Conservation (phyloP, 2,888 invertebrate genomes). For the Zhuqinia jingwanae region DNA sequence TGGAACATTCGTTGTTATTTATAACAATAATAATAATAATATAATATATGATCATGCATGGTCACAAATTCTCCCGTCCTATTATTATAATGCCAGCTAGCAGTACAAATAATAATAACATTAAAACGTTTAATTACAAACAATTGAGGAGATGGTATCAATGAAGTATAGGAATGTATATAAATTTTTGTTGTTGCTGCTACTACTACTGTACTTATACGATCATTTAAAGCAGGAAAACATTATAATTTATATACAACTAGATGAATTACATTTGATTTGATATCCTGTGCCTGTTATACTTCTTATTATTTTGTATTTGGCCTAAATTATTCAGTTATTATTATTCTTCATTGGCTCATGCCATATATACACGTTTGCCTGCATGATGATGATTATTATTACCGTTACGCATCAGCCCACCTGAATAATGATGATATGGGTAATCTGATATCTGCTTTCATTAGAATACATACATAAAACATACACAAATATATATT, state of each 20-base stretch:
- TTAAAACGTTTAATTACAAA: neutral
- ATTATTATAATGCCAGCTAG: no score
- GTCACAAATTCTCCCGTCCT: no score
- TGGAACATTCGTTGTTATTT: neutral
- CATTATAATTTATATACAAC: no score
- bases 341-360: slow-evolving; percentile 28
- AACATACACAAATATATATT: no score
- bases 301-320: slow-evolving; percentile 4
- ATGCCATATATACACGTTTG: slow-evolving; percentile 48
- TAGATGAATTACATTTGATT: no score
- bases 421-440: slow-evolving; percentile 52
- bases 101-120: no score
- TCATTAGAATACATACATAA: neutral
- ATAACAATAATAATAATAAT: no score
- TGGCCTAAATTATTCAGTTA: slow-evolving; percentile 10
- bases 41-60: neutral
- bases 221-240: neutral
- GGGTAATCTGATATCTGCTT: slow-evolving; percentile 16
- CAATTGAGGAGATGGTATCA: no score
- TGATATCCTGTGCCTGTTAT: neutral
- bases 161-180: no score
- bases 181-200: slow-evolving; percentile 13
- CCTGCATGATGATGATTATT: slow-evolving; percentile 23
- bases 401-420: slow-evolving; percentile 59
- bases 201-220: no score